Conservation (phyloP, 2,797 vertebrate species). For the Leptoclinus maculatus region DNA sequence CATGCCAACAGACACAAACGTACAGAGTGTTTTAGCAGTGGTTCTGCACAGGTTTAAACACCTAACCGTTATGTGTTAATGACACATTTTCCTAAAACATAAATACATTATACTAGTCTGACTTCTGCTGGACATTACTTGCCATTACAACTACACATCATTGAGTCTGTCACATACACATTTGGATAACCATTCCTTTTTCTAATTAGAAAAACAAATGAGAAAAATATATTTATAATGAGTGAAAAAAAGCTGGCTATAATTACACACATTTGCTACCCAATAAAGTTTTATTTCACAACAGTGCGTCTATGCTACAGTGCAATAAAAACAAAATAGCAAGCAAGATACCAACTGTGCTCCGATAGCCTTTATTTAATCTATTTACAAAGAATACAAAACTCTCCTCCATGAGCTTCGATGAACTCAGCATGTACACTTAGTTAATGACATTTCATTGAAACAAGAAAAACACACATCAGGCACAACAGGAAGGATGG, state of each 20-base stretch:
- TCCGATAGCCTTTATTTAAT: constrained; percentile 74
- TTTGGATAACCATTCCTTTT: neutral
- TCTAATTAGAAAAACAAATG: neutral
- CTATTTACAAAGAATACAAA: constrained; percentile 87
- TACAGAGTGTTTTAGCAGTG: neutral
- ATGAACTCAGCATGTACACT: constrained; percentile 20
- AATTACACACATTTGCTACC: neutral
- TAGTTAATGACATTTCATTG: constrained; percentile 19
- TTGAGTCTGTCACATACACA: neutral
- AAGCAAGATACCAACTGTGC: constrained; percentile 17
- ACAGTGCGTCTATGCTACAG: neutral
- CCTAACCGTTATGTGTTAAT: constrained; percentile 11
- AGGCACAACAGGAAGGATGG: constrained; percentile 16
- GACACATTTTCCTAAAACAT: constrained; percentile 18
- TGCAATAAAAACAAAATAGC: neutral
- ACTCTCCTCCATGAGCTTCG: constrained; percentile 38
- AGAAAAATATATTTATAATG: neutral
- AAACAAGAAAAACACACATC: constrained; percentile 14
- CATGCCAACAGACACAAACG: constrained; percentile 35
- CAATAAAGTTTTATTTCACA: neutral
- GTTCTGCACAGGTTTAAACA: constrained; percentile 22
- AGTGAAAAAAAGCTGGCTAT: neutral
- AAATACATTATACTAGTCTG: constrained; percentile 69
- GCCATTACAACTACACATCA: constrained; percentile 64
- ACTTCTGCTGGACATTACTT: constrained; percentile 79